Conservation (phyloP, 2,888 invertebrate genomes). For the Zaprionus obscuricornis region DNA sequence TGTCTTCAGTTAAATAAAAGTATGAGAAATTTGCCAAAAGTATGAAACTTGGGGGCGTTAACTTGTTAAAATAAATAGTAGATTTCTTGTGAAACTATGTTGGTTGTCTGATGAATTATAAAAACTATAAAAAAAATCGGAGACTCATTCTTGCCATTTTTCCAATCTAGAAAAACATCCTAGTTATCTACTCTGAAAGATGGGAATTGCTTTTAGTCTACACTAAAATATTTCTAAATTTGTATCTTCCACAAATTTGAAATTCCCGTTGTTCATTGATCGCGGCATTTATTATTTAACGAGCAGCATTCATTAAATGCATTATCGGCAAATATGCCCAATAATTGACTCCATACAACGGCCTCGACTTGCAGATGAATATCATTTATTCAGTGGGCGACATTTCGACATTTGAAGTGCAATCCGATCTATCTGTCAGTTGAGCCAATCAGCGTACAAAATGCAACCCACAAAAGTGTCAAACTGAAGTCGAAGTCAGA, state of each 20-base stretch:
- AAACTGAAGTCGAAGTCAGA: conserved; percentile 69
- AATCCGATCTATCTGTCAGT: conserved; percentile 57
- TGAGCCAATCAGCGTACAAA: conserved; percentile 23
- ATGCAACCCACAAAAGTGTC: conserved; percentile 73
- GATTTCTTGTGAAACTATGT: conserved; percentile 47
- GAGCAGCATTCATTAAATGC: conserved; percentile 45
- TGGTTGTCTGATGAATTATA: too few species aligned
- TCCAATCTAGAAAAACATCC: too few species aligned
- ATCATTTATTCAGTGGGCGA: conserved; percentile 49
- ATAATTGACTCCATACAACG: conserved; percentile 51
- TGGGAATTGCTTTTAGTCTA: too few species aligned
- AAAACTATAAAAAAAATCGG: too few species aligned
- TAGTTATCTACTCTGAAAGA: too few species aligned
- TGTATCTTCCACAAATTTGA: too few species aligned
- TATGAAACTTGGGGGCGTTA: conserved; percentile 70
- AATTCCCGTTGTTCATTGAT: too few species aligned
- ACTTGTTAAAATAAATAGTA: conserved; percentile 78
- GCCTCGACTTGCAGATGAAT: conserved; percentile 42
- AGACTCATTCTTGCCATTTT: too few species aligned
- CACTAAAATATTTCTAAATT: too few species aligned
- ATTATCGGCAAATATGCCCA: conserved; percentile 48
- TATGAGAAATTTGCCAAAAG: conserved; percentile 36
- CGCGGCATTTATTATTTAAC: conserved; percentile 50
- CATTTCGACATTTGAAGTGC: conserved; percentile 30
- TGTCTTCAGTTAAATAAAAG: conserved; percentile 48